Evolutionary conservation across 30 jellyfish, hydroid and myxozoan species (phyloP).

Genomic region (Aurelia coerulea): DNA sequence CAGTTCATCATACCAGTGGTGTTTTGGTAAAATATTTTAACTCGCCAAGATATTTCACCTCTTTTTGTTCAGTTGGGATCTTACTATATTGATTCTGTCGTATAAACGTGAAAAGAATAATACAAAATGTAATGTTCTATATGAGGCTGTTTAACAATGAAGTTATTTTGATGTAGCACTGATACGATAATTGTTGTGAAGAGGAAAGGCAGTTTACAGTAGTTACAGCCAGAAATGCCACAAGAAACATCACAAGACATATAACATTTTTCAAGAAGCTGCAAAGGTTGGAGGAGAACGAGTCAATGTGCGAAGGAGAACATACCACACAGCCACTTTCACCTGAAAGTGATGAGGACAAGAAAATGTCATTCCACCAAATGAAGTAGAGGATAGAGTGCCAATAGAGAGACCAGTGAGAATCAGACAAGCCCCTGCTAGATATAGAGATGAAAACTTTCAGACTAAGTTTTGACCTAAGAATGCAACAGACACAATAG

Average conservation of each 20-base stretch:
- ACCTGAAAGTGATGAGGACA: conserved; percentile 8
- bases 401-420: conserved; percentile 5
- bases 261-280: conserved; percentile 26
- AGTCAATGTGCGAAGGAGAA: conserved; percentile 18
- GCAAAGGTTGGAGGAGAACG: conserved; percentile 22
- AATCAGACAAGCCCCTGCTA: conserved; percentile 33
- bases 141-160: too few relatives aligned
- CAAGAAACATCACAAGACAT: conserved; percentile 32
- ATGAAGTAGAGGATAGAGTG: neutral
- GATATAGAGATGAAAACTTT: conserved; percentile 25
- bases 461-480: conserved; percentile 9
- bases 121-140: too few relatives aligned
- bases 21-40: too few relatives aligned
- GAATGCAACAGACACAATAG: conserved; percentile 13
- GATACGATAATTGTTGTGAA: too few relatives aligned
- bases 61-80: too few relatives aligned
- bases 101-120: too few relatives aligned
- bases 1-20: too few relatives aligned
- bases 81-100: too few relatives aligned
- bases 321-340: conserved; percentile 25
- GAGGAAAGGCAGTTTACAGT: neutral
- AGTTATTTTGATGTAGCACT: too few relatives aligned
- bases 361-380: conserved; percentile 20
- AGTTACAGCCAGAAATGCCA: conserved; percentile 22
- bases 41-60: too few relatives aligned